Percentiles rank a stretch among this genome's conserved stretches.
These are phyloP conservation scores for Otus scops DNA, from an alignment of 2,797 vertebrate genomes.

Conservation along the genomic window DNA sequence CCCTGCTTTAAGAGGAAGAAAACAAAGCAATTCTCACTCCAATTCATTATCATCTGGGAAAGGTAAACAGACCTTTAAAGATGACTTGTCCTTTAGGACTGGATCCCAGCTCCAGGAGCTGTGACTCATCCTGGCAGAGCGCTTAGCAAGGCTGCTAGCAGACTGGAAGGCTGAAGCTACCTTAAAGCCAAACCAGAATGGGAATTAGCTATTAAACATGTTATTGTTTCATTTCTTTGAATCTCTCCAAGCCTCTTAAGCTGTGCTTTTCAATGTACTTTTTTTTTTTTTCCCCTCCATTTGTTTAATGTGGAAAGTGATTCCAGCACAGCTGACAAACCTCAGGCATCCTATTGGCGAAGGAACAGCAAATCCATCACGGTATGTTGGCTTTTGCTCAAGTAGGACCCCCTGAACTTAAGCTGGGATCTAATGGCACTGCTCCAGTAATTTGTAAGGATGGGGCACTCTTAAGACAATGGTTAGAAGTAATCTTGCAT, in stretches of 20 bases:
- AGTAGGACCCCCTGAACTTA: neutral
- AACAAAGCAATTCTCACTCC: neutral
- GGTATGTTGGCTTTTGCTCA: constrained; percentile 13
- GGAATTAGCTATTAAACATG: constrained; percentile 35
- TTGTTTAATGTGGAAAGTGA: constrained; percentile 46
- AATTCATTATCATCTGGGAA: neutral
- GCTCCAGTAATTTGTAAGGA: neutral
- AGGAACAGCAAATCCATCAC: neutral
- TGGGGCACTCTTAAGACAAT: neutral
- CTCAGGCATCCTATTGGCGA: constrained; percentile 46
- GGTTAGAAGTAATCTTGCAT: neutral
- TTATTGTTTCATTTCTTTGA: constrained; percentile 43
- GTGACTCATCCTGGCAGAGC: constrained; percentile 51
- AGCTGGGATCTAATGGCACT: neutral
- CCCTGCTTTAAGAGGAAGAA: neutral
- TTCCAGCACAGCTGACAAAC: constrained; percentile 55
- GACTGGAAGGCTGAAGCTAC: constrained; percentile 32
- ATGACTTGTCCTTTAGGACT: neutral
- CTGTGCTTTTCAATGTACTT: constrained; percentile 3
- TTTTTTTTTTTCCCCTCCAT: neutral
- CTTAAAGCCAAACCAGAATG: constrained; percentile 59
- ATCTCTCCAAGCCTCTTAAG: constrained; percentile 33
- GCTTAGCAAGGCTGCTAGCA: neutral
- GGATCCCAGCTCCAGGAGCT: constrained; percentile 13
- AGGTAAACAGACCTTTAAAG: constrained; percentile 23